Base-by-base conservation (phyloP, 2,797 vertebrate species). In the Bucorvus abyssinicus region DNA sequence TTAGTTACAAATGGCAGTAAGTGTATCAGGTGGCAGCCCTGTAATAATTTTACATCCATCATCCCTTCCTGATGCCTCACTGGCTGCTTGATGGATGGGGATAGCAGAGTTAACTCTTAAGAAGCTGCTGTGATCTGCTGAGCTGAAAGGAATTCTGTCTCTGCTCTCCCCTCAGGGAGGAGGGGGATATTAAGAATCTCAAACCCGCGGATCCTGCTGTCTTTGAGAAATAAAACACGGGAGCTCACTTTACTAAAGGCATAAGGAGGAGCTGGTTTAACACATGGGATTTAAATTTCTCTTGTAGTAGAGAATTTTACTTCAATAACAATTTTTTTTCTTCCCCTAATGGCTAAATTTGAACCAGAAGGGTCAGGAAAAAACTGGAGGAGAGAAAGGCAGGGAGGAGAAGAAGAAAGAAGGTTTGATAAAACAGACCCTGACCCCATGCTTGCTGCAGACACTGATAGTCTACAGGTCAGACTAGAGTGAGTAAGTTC, bases 11-110 rank as follows among this genome's bases (percentile, higher is more conserved):
- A 98, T 98, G 98, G 97, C 97, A 97, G 94, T 96, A 92, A 97
- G 97, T 97, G 77, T 97, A 95, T 97, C 56, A 3, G 91, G 92
- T 98, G 98, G 97, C 97, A 97, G 96, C 96, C 94, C 96, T 97
- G 97, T 97, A 97, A 98, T 98, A 98, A 98, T 98, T 98, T 98
- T 97, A 96, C 96, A 98, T 98, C 97, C 97, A 96, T 98, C 98
- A 98, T 97, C 93, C 96, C 90, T 95, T 88, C 91, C 91, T 63
- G 96, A 97, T 95, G 97, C 96, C 94, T 97, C 74, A 2, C 96
- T 96, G 91, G 93, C 97, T 96, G 24, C 84, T 95, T 98, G 98
- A 98, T 97, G 97, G 97, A 98, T 98, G 97, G 93, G 87, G 61
- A 81, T 29, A 83, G 87, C 61, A 21, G 83, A 63, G 65, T 97